These are phyloP conservation scores for Mobula birostris DNA, from an alignment of 2,113 vertebrate genomes.

Conservation along the genomic window DNA sequence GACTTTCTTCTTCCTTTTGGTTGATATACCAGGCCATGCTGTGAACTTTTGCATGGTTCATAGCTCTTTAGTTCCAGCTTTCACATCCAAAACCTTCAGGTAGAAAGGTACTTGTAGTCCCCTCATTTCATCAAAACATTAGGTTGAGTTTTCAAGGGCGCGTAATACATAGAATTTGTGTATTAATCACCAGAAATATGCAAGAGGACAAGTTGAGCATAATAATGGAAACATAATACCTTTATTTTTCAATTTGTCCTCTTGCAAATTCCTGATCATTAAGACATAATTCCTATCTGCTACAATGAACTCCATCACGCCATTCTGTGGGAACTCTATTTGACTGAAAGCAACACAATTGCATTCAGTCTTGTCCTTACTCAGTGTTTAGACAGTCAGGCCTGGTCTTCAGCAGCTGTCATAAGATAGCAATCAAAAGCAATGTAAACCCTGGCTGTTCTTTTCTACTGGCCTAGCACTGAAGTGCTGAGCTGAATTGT, in stretches of 20 bases:
- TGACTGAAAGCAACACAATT: background rate
- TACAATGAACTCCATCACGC: background rate
- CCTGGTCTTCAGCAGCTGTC: background rate
- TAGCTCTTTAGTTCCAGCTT: background rate
- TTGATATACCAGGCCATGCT: background rate
- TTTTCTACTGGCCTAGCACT: background rate
- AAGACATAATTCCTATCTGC: background rate
- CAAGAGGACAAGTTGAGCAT: too few relatives aligned
- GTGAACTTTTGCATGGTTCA: background rate
- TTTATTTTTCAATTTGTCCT: background rate
- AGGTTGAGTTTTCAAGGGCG: background rate
- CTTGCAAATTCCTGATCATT: background rate
- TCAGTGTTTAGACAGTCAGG: background rate
- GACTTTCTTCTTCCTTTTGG: too few relatives aligned
- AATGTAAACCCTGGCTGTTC: background rate
- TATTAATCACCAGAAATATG: too few relatives aligned
- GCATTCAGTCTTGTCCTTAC: background rate
- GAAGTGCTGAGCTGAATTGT: conserved; percentile 2
- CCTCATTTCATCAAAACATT: background rate
- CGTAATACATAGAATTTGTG: too few relatives aligned
- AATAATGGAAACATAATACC: too few relatives aligned
- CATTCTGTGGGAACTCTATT: background rate
- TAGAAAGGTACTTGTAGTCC: background rate
- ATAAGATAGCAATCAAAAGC: background rate
- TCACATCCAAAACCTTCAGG: background rate